phyloP scores from a whole-genome alignment of 2,113 vertebrate species.

The Lasiurus cinereus region DNA sequence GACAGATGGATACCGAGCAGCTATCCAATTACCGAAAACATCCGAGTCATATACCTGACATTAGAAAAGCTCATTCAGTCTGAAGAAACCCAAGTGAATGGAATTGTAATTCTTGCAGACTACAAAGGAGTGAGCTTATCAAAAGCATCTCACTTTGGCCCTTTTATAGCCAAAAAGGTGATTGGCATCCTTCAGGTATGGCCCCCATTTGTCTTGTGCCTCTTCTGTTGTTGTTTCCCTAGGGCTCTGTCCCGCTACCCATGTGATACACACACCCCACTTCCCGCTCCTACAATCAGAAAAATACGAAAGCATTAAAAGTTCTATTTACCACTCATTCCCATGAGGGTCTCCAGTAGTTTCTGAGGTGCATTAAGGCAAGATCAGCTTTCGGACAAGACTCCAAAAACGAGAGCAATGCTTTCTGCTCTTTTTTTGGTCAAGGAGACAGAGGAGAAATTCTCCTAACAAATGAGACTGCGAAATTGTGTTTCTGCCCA shows the following conservation, averaged over 20 bases:
- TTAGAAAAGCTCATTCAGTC: constrained; percentile 98
- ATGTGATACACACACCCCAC: background rate
- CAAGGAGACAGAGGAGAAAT: background rate
- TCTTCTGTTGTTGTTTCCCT: background rate
- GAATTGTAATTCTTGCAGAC: constrained; percentile 97
- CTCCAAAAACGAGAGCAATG: background rate
- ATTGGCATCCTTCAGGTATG: constrained; percentile 98
- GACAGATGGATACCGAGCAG: constrained; percentile 97
- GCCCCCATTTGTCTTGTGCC: constrained; percentile 54
- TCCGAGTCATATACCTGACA: constrained; percentile 97
- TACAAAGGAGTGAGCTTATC: constrained; percentile 98
- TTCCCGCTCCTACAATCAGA: background rate
- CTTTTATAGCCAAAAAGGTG: constrained; percentile 98
- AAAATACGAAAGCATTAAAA: background rate
- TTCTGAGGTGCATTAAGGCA: background rate
- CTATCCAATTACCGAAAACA: constrained; percentile 98
- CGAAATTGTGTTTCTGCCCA: background rate
- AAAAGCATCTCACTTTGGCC: constrained; percentile 98
- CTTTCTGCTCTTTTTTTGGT: background rate
- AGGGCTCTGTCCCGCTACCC: constrained; percentile 5
- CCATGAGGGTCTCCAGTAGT: background rate
- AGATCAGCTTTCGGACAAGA: background rate
- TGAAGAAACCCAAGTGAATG: constrained; percentile 99
- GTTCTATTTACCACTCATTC: background rate
- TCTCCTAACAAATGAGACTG: background rate